Evolutionary conservation across 2,888 invertebrate genomes (phyloP).

Genomic region (Campoletis raptor): DNA sequence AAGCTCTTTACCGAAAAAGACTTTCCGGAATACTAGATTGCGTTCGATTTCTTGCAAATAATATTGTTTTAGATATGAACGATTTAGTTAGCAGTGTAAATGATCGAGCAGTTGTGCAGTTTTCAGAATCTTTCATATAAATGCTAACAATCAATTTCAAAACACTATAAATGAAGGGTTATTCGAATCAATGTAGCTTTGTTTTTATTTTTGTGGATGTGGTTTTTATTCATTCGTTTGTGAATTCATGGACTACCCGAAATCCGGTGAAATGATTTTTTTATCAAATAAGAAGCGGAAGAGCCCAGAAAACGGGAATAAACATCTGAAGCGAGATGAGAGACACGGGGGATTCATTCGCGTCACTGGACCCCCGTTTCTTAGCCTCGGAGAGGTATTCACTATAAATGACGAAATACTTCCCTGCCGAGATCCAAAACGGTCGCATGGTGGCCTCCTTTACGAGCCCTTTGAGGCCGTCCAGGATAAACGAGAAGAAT

Average conservation of each 20-base stretch:
- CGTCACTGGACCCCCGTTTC: slow-evolving; percentile 53
- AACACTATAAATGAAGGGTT: neutral
- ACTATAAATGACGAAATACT: slow-evolving; percentile 63
- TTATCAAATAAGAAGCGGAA: slow-evolving; percentile 33
- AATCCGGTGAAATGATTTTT: slow-evolving; percentile 3
- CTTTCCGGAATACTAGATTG: neutral
- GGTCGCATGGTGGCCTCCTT: slow-evolving; percentile 67
- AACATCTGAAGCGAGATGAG: slow-evolving; percentile 7
- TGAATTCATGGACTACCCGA: neutral
- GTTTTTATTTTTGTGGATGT: neutral
- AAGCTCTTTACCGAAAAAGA: neutral
- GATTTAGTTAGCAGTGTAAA: neutral
- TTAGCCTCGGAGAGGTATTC: slow-evolving; percentile 41
- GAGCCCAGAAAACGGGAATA: neutral
- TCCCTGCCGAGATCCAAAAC: slow-evolving; percentile 46
- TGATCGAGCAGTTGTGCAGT: neutral
- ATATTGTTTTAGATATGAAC: neutral
- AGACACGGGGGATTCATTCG: slow-evolving; percentile 54
- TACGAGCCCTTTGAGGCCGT: slow-evolving; percentile 75
- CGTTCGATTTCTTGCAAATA: neutral
- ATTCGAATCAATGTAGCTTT: neutral
- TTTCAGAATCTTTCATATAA: neutral
- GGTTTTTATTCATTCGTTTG: neutral
- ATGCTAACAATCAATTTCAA: neutral
- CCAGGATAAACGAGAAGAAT: slow-evolving; percentile 71